Percentiles rank a stretch among this genome's conserved stretches.
Conservation (phyloP, 2,888 invertebrate species). For the Zelleria hepariella region DNA sequence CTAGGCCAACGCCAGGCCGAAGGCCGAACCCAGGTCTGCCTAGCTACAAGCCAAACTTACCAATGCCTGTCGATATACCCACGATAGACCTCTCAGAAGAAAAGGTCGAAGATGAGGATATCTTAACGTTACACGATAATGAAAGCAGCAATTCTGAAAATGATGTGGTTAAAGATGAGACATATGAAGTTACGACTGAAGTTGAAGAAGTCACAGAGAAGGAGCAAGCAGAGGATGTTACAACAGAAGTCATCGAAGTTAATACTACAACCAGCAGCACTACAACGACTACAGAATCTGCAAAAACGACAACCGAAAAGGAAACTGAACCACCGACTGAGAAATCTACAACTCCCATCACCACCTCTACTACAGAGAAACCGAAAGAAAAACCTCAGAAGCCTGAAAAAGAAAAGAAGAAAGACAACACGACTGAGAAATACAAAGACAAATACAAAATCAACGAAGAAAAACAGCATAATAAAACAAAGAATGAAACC, state of each 20-base stretch:
- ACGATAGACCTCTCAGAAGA: constrained; percentile 34
- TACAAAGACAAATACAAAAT: constrained; percentile 33
- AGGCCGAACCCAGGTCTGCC: constrained; percentile 71
- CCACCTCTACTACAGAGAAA: constrained; percentile 8
- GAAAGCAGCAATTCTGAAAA: constrained; percentile 52
- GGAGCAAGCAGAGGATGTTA: constrained; percentile 21
- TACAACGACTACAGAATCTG: constrained; percentile 26
- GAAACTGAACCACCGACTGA: constrained; percentile 12
- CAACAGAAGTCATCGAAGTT: constrained; percentile 23
- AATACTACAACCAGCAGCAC: constrained; percentile 30
- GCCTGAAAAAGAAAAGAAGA: constrained; percentile 49
- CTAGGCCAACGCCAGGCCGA: constrained; percentile 62
- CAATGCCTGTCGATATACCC: constrained; percentile 48
- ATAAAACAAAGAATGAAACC: constrained; percentile 35
- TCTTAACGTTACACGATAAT: constrained; percentile 42
- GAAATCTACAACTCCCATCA: constrained; percentile 9
- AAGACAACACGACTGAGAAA: constrained; percentile 41
- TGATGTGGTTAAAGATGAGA: constrained; percentile 39
- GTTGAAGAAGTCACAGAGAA: constrained; percentile 31
- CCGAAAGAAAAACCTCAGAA: constrained; percentile 29
- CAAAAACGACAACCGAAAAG: constrained; percentile 21
- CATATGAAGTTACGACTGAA: constrained; percentile 31
- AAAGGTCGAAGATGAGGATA: constrained; percentile 26
- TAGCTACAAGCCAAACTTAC: constrained; percentile 74
- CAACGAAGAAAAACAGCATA: constrained; percentile 34